Conservation (phyloP, 2,113 vertebrate genomes). For the Petrocephalus microphthalmus region DNA sequence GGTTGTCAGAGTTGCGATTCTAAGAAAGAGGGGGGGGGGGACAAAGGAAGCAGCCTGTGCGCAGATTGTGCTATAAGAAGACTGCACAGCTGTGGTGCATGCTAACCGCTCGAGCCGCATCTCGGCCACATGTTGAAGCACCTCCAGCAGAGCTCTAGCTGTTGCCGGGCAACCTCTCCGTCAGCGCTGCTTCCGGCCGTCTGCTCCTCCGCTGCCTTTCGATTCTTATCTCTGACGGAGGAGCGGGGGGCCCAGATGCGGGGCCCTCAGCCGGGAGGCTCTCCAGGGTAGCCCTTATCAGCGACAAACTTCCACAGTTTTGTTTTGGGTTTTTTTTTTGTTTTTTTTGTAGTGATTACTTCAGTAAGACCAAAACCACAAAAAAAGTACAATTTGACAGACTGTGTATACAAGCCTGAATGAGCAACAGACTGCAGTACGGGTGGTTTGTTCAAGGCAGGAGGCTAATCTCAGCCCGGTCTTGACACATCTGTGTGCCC, state of each 20-base stretch:
- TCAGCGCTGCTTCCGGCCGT: background rate
- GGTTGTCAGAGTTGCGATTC: background rate
- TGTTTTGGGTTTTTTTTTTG: background rate
- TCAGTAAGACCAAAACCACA: background rate
- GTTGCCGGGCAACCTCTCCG: constrained; percentile 8
- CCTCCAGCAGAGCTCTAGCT: background rate
- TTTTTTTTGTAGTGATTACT: background rate
- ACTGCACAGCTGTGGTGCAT: background rate
- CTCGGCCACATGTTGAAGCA: constrained; percentile 27
- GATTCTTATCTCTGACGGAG: background rate
- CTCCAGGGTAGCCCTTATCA: background rate
- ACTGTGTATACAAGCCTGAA: background rate
- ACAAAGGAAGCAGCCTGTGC: background rate
- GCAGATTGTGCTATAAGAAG: background rate
- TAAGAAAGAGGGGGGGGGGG: background rate
- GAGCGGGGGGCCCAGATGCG: background rate
- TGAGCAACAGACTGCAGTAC: background rate
- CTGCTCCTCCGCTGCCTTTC: background rate
- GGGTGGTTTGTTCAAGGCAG: background rate
- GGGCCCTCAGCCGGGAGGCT: background rate
- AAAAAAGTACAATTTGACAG: background rate
- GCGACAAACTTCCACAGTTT: background rate
- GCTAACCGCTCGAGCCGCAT: background rate
- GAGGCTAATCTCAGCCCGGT: background rate
- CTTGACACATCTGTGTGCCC: no score